Evolutionary conservation across 2,113 vertebrate genomes (phyloP), one percentile per base, ranked within the genome.

Genomic region (Rhombomys opimus): DNA sequence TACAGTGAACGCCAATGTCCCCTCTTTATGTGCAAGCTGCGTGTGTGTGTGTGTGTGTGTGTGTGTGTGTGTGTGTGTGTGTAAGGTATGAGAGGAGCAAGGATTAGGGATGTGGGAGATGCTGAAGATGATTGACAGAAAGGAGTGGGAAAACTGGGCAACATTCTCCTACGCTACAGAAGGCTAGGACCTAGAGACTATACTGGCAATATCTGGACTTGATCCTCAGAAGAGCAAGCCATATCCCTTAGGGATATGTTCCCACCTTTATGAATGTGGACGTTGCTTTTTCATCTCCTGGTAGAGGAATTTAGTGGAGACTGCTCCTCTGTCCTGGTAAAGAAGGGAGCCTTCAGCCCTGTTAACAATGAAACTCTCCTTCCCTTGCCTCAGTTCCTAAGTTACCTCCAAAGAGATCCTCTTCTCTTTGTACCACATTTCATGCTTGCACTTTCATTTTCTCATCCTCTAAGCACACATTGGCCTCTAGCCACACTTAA

Each of bases 261-360:
- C 17, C 18, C 0, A 1, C 38, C 23, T 63, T 68, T 41, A 4
- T 22, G 20, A 23, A 41, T 57, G 0, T n/a, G 23, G 63, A 4
- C 1, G 27, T 73, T 41, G 11, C 80, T 85, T 54, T n/a, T 93
- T 76, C 68, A 68, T 59, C 25, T 85, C 50, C 32, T 91, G 7
- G 41, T 25, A 12, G 10, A 50, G 70, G 5, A 3, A 0, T n/a
- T 70, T 52, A 11, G 38, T 35, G 22, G n/a, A n/a, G 12, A 32
- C 10, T 20, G 25, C 13, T 78, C 11, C 68, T 72, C 68, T 89
- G 50, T 35, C 20, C 35, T 57, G 41, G 30, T 76, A 61, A 87
- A 63, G n/a, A 15, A 70, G 13, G 50, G 61, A 86, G 12, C 13
- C 18, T 23, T 22, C 5, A 20, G 20, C 32, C 57, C 57, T 75